These are phyloP conservation scores for Tromatobia lineatoria DNA, from an alignment of 2,888 invertebrate genomes.

Conservation along the genomic window DNA sequence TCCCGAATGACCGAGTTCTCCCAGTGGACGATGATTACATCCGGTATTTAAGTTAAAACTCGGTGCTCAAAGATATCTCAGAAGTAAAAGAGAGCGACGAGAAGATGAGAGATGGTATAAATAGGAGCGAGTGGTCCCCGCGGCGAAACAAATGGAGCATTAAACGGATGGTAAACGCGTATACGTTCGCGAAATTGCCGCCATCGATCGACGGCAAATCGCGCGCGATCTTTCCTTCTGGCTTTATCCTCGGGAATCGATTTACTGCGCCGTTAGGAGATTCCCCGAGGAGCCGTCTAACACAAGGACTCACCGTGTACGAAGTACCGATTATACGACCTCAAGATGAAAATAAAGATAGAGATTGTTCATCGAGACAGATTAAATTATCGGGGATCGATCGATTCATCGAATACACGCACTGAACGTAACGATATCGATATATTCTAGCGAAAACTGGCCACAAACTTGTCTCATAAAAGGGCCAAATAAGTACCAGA, in stretches of 20 bases:
- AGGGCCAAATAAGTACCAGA: not conserved
- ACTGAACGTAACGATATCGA: not conserved
- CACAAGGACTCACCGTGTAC: slow-evolving; percentile 1
- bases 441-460: not conserved
- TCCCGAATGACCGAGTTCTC: not conserved
- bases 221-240: slow-evolving; percentile 67
- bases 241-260: slow-evolving; percentile 69
- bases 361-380: slow-evolving; percentile 43
- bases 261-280: slow-evolving; percentile 71
- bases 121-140: slow-evolving; percentile 65
- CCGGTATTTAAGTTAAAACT: slow-evolving; percentile 57
- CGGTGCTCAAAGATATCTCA: slow-evolving; percentile 27
- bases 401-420: slow-evolving; percentile 53
- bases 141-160: slow-evolving; percentile 77
- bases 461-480: not conserved
- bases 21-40: slow-evolving; percentile 35
- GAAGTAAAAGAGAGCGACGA: slow-evolving; percentile 24
- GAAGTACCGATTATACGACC: slow-evolving; percentile 15
- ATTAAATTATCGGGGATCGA: slow-evolving; percentile 60
- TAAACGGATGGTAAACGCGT: slow-evolving; percentile 74
- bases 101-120: slow-evolving; percentile 19
- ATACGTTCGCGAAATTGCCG: slow-evolving; percentile 73
- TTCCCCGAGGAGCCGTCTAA: slow-evolving; percentile 56
- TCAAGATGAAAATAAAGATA: slow-evolving; percentile 52
- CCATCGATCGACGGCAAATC: slow-evolving; percentile 73